phyloP scores from a whole-genome alignment of 2,888 invertebrate species.

The Erebia aethiops region DNA sequence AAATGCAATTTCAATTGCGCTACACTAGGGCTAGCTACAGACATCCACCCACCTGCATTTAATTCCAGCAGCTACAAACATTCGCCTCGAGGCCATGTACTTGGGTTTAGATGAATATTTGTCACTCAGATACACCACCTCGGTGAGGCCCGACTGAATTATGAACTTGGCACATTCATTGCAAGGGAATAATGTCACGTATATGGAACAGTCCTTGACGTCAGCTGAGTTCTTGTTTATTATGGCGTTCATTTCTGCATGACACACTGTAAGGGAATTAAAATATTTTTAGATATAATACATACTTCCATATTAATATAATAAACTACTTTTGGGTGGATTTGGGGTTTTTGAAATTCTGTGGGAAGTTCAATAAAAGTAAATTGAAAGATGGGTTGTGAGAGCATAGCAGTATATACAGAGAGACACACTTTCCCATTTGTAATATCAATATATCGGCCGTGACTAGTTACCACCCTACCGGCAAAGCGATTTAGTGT shows the following conservation, averaged over 20 bases:
- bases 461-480: no score
- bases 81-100: conserved; percentile 89
- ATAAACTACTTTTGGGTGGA: not conserved
- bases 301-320: no score
- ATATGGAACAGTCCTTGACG: conserved; percentile 91
- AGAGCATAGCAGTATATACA: not conserved
- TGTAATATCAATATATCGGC: not conserved
- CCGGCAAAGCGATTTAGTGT: no score
- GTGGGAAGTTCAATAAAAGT: not conserved
- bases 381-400: not conserved
- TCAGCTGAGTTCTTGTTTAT: conserved; percentile 93
- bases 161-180: conserved; percentile 99
- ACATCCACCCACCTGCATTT: conserved; percentile 82
- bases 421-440: conserved; percentile 2
- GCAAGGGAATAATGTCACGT: conserved; percentile 96
- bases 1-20: no score
- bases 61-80: conserved; percentile 92
- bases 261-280: conserved; percentile 89
- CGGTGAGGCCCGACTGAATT: conserved; percentile 94
- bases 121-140: conserved; percentile 91
- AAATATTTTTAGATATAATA: not conserved
- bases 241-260: conserved; percentile 99
- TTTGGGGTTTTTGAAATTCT: not conserved
- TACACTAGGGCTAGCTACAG: not conserved
- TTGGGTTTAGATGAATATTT: conserved; percentile 87